Conservation (phyloP, 2,113 vertebrate genomes). For the Pseudopodoces humilis region DNA sequence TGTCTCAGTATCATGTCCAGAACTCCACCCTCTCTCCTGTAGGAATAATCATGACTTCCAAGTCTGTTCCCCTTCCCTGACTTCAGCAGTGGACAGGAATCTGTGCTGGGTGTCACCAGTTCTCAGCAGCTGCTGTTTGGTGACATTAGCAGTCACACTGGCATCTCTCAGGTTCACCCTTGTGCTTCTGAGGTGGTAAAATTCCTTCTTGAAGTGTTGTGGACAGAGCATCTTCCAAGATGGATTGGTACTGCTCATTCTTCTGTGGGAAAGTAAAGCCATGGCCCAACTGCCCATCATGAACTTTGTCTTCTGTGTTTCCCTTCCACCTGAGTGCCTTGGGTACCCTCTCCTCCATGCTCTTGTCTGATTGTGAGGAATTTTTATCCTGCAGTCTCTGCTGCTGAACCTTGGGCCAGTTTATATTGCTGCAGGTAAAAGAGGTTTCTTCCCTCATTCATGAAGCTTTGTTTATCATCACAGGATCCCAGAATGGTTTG, state of each 20-base stretch:
- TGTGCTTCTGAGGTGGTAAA: background rate
- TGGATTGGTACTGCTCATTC: background rate
- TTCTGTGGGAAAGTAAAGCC: background rate
- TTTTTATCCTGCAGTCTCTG: background rate
- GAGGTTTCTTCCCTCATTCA: background rate
- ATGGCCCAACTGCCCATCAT: fast-evolving
- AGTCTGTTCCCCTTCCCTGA: background rate
- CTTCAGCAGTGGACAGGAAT: background rate
- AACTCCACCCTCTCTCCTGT: fast-evolving
- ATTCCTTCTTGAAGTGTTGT: background rate
- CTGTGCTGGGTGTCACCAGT: fast-evolving
- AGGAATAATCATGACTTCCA: fast-evolving
- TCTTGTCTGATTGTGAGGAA: background rate
- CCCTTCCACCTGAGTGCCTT: background rate
- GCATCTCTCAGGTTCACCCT: fast-evolving
- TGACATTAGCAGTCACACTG: too few relatives aligned
- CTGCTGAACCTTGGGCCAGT: background rate
- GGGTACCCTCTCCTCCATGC: background rate
- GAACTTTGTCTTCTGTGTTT: background rate
- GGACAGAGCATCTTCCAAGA: background rate
- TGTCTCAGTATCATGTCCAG: background rate
- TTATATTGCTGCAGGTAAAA: background rate
- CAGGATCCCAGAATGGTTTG: background rate
- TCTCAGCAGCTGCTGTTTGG: background rate
- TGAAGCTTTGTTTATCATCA: background rate